A percentile compares a stretch with the other conserved stretches of the same genome.
phyloP scores from a whole-genome alignment of 1,140 invertebrate species.

The Pemphigus obesinymphae region DNA sequence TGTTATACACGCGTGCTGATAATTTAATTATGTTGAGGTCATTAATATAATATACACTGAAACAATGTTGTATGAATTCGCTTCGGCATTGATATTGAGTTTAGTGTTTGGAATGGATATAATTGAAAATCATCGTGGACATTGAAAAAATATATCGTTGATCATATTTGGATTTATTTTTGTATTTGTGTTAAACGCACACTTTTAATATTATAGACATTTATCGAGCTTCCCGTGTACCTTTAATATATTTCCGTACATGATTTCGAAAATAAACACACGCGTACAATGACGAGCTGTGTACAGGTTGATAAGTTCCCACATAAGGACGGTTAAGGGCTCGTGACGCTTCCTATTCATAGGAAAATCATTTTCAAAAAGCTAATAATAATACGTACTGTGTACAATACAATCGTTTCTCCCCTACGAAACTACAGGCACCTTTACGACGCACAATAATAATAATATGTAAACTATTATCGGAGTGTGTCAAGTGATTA shows the following conservation, averaged over 20 bases:
- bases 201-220: background rate
- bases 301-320: conserved; percentile 23
- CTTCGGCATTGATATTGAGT: conserved; percentile 10
- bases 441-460: conserved; percentile 36
- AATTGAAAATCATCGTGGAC: background rate
- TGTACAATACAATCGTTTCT: conserved; percentile 36
- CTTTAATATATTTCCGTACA: background rate
- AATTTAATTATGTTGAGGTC: background rate
- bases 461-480: conserved; percentile 37
- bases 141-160: background rate
- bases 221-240: background rate
- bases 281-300: conserved; percentile 3
- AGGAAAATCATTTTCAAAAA: conserved; percentile 35
- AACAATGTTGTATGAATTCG: background rate
- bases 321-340: conserved; percentile 30
- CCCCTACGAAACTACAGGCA: conserved; percentile 5
- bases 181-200: background rate
- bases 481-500: conserved; percentile 41
- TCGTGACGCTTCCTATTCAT: conserved; percentile 40
- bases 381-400: conserved; percentile 34
- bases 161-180: too few species aligned
- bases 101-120: too few species aligned
- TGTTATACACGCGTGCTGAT: background rate
- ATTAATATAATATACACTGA: background rate
- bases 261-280: background rate